Conservation (phyloP, 2,113 vertebrate genomes). For the Lampris megalopsis region DNA sequence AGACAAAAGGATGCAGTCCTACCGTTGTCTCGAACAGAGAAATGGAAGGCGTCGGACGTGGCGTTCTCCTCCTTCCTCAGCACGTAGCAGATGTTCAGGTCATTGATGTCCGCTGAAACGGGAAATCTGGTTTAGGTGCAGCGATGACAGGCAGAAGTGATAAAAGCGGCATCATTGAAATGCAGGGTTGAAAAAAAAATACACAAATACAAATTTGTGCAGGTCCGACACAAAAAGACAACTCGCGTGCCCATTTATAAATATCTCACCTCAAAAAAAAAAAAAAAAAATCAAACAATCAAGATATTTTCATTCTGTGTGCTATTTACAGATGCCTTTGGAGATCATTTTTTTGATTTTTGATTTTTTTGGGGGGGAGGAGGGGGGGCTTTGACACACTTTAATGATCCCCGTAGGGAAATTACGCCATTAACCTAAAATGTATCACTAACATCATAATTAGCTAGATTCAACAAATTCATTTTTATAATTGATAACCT, state of each 20-base stretch:
- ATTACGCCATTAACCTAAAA: no score
- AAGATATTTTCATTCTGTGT: neutral
- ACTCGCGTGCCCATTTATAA: neutral
- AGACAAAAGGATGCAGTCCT: slow-evolving; percentile 63
- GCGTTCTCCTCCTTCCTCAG: slow-evolving; percentile 86
- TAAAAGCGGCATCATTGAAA: neutral
- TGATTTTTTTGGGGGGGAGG: no score
- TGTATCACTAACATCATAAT: no score
- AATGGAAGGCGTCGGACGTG: slow-evolving; percentile 90
- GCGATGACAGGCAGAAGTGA: neutral
- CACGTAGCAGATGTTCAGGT: slow-evolving; percentile 93
- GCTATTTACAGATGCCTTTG: no score
- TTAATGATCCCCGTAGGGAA: no score
- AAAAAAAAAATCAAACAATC: slow-evolving; percentile 3
- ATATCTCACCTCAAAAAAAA: slow-evolving; percentile 4
- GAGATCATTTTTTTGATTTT: no score
- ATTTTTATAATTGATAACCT: no score
- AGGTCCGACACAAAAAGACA: neutral
- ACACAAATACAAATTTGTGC: neutral
- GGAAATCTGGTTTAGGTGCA: neutral
- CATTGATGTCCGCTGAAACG: slow-evolving; percentile 88
- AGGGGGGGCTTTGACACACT: no score
- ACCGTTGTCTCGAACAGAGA: slow-evolving; percentile 91
- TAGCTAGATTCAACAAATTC: no score
- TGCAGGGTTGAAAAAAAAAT: neutral